Base-by-base conservation (phyloP, 2,888 invertebrate genomes). In the Cotesia congregata region DNA sequence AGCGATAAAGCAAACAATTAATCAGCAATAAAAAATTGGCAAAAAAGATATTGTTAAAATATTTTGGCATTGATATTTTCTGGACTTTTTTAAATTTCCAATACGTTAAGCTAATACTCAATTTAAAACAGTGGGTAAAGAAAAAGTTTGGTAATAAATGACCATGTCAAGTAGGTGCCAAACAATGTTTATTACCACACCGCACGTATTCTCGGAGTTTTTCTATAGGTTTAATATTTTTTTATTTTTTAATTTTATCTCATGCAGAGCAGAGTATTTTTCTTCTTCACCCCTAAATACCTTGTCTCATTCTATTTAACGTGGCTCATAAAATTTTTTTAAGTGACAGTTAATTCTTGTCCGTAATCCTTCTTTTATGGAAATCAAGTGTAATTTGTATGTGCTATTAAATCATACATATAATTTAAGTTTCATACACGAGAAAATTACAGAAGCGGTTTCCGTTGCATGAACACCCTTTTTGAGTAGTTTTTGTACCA, bases 281-380 rank as follows among this genome's bases (percentile, higher is more conserved):
- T 76, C 67, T 76, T 77, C 73, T 50, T n/a, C 60, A 40, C 39
- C 70, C 67, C 61, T 30, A 15, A 65, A 39, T 65, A 20, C 74
- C 70, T 73, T 69, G 15, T 68, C 71, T 65, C 71, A 62, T 72
- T 70, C 30, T 9, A 70, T 68, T 67, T 71, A n/a, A 69, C 61
- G 68, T 74, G 30, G 30, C 30, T 30, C 30, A 30, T 30, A 30
- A 30, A 30, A 71, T 79, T 71, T 72, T 77, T 71, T 39, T 71
- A 67, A 74, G 67, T 79, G 77, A 76, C 77, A 75, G 67, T 75
- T 76, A 75, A 71, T 30, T 70, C 15, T 70, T 59, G n/a, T 50
- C 7, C 4, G 30, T 30, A 30, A 30, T 30, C 30, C 30, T 9
- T 50, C 4, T 50, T 12, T 50, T 50, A 12, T 50, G 50, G 12